Conservation (phyloP, 2,888 invertebrate species). For the Coleophora deauratella region DNA sequence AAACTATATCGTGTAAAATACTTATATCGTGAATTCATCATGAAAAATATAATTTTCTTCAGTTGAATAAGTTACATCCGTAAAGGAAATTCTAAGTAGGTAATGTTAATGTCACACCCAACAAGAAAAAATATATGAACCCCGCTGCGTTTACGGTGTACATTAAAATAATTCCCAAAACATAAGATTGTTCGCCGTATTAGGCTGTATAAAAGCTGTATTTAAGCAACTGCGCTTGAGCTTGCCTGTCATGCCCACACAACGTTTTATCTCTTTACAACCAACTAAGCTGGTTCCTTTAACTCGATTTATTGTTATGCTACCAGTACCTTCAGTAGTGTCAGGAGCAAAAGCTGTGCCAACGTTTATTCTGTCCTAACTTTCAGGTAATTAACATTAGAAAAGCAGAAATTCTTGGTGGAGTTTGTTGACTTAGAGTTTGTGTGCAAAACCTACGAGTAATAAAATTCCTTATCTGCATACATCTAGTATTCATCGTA, state of each 20-base stretch:
- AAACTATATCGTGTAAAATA: too few species aligned
- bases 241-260: constrained; percentile 55
- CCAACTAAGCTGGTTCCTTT: constrained; percentile 56
- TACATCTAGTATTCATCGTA: constrained; percentile 30
- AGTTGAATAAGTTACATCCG: too few species aligned
- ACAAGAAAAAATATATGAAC: constrained; percentile 17
- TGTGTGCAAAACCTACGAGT: too few species aligned
- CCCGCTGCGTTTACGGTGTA: constrained; percentile 14
- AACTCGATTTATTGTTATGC: constrained; percentile 63
- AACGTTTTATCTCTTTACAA: constrained; percentile 60
- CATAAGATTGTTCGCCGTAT: constrained; percentile 33
- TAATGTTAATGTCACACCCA: too few species aligned
- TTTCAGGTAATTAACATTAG: constrained; percentile 58
- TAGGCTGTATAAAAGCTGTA: constrained; percentile 55
- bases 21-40: too few species aligned
- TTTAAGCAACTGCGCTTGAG: constrained; percentile 56
- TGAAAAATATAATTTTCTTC: too few species aligned
- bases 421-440: constrained; percentile 6
- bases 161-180: constrained; percentile 20
- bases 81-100: too few species aligned
- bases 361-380: constrained; percentile 32
- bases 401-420: constrained; percentile 25
- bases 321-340: constrained; percentile 49
- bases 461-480: constrained; percentile 19
- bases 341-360: constrained; percentile 44